Evolutionary conservation across 2,888 invertebrate genomes (phyloP).

Genomic region (Timandra comae): DNA sequence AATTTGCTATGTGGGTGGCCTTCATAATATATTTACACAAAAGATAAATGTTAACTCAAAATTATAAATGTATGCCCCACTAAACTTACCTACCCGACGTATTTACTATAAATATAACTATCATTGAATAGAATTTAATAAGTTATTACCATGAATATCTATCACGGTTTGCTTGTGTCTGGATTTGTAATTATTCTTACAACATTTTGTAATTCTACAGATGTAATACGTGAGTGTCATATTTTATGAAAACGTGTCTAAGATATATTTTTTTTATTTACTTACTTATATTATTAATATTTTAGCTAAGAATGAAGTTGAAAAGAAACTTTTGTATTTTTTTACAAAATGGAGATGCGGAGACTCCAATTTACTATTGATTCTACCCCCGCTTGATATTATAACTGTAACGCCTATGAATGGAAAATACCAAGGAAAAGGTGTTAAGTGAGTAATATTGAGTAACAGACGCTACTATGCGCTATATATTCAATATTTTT

Average conservation of each 20-base stretch:
- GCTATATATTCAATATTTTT: too few species aligned
- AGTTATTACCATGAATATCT: too few species aligned
- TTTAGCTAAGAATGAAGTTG: slow-evolving; percentile 23
- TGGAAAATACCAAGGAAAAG: slow-evolving; percentile 27
- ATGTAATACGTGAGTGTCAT: slow-evolving; percentile 23
- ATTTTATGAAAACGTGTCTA: neutral
- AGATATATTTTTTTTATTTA: neutral
- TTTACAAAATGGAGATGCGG: slow-evolving; percentile 26
- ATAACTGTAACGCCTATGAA: slow-evolving; percentile 20
- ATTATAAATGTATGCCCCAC: too few species aligned
- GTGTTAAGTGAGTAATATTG: slow-evolving; percentile 27
- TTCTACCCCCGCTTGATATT: slow-evolving; percentile 19
- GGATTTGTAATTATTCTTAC: slow-evolving; percentile 1
- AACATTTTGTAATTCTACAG: slow-evolving; percentile 7
- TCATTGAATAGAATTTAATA: too few species aligned
- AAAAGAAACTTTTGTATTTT: slow-evolving; percentile 20
- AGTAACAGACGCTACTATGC: too few species aligned
- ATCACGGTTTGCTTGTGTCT: too few species aligned
- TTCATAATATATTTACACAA: too few species aligned
- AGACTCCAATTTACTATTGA: slow-evolving; percentile 10
- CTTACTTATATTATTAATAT: neutral
- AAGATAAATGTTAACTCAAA: too few species aligned
- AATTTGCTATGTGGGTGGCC: too few species aligned
- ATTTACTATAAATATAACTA: too few species aligned
- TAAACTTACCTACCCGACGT: too few species aligned